Evolutionary conservation across 2,888 invertebrate genomes (phyloP), one percentile per base, ranked within the genome.

Genomic region (Chalcosyrphus nemorum): DNA sequence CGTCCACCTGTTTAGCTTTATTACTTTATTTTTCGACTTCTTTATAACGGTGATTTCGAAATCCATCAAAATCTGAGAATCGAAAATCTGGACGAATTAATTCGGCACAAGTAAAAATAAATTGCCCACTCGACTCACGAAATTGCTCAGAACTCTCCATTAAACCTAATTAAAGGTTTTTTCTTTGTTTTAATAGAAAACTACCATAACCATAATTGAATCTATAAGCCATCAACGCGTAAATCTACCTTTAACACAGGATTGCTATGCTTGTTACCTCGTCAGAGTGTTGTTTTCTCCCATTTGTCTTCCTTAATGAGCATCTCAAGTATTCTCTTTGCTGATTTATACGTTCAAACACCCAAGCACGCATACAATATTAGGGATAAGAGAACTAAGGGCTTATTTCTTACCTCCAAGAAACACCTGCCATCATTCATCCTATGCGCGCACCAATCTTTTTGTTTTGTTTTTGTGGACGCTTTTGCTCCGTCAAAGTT

Each of bases 351-450:
- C 32, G 38, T 43, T 56, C 15, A 71, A 21, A 66, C 61, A 59
- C 11, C 21, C 38, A 54, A 27, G 15, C 54, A 68, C 5, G 29
- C 61, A 59, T n/a, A 29, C 45, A 54, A 35, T 72, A 78, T 74
- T 56, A n/a, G 56, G 61, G 19, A 61, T 74, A 47, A 43, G 17
- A 9, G 17, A 9, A 21, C 81, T 52, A 81, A 66, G 66, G 29
- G 56, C 41, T 27, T 65, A 50, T 59, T 50, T 13, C 45, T 15
- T 59, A 38, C 75, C 45, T 59, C 35, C 45, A 41, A 38, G 45
- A 21, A 72, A 72, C 82, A 82, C 82, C 82, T 74, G 72, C 52
- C 72, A 56, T 59, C 72, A 66, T 68, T 72, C 47, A 77, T 56
- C 41, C 68, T 24, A 35, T 56, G 61, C 21, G 56, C 56, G 41